These are phyloP conservation scores for western clawed frog (Xenopus tropicalis) DNA, from an alignment of 2,113 vertebrate genomes.

Conservation along the genomic window UCB_Xtro_10.0 CM004449.2:21825501-21826000, in stretches of 20 bases:
- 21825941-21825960: too few relatives aligned
- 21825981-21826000: too few relatives aligned
- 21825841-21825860: too few relatives aligned
- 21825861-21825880: too few relatives aligned
- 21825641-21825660: neutral
- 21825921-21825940: too few relatives aligned
- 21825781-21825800: neutral
- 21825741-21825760: neutral
- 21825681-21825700: neutral
- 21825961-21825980: too few relatives aligned
- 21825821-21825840: neutral
- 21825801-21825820: neutral
- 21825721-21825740: neutral
- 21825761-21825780: neutral
- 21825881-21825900: too few relatives aligned
- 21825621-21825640: neutral
- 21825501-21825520: neutral
- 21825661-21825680: neutral
- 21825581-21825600: neutral
- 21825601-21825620: neutral
- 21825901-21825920: too few relatives aligned
- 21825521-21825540: neutral
- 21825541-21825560: slow-evolving; percentile 1
- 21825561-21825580: slow-evolving; percentile 7
- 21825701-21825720: neutral